Evolutionary conservation across 2,888 invertebrate species (phyloP).

Genomic region (Abscondita cerata): DNA sequence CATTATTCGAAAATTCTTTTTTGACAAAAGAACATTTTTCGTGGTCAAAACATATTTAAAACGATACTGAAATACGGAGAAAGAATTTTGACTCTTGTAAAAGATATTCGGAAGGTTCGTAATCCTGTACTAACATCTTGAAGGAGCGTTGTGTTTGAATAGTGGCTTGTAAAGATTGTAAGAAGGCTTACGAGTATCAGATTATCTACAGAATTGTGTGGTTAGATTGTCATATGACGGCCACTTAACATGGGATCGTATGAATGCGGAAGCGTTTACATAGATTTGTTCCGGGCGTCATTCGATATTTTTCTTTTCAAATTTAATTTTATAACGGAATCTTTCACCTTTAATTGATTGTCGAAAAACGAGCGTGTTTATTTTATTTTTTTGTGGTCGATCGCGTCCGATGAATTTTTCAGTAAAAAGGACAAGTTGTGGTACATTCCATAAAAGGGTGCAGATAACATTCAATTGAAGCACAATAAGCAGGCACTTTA

Average conservation of each 20-base stretch:
- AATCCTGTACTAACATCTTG: conserved; percentile 37
- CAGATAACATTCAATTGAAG: conserved; percentile 47
- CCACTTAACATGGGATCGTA: conserved; percentile 54
- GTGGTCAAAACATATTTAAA: conserved; percentile 59
- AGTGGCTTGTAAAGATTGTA: conserved; percentile 44
- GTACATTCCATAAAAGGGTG: conserved; percentile 43
- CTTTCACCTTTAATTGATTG: no score
- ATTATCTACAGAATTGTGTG: conserved; percentile 50
- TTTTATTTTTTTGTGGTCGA: no score
- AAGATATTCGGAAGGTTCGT: conserved; percentile 35
- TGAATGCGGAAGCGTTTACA: conserved; percentile 49
- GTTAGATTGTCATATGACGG: conserved; percentile 50
- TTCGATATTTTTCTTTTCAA: conserved; percentile 42
- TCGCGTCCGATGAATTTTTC: no score
- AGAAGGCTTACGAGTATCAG: conserved; percentile 49
- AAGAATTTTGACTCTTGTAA: conserved; percentile 42
- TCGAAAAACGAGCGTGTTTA: neutral
- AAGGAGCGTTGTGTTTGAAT: conserved; percentile 53
- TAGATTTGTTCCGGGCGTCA: conserved; percentile 46
- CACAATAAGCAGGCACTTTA: conserved; percentile 51
- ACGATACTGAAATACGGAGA: conserved; percentile 47
- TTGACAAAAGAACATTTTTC: conserved; percentile 52
- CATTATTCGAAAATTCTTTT: conserved; percentile 54
- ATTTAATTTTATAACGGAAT: neutral
- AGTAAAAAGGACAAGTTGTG: neutral